Percentiles rank a stretch among this genome's conserved stretches.
phyloP scores from a whole-genome alignment of 2,797 vertebrate species.

The Leptoclinus maculatus region DNA sequence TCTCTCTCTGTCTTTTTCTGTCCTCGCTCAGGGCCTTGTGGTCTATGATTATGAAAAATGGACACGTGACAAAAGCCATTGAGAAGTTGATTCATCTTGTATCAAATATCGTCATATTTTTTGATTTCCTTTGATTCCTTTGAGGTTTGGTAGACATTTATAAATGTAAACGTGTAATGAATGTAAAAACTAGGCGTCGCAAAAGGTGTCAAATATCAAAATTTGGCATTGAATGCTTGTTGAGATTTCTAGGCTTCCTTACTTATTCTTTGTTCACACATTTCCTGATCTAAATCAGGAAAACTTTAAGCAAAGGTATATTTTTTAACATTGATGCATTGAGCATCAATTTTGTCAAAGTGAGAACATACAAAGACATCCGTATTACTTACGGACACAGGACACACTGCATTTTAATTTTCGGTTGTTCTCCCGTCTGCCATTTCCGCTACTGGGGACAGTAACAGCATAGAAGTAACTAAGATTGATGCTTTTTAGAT shows the following conservation, averaged over 20 bases:
- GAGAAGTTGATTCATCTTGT: constrained; percentile 7
- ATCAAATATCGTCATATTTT: constrained; percentile 1
- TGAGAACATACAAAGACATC: not conserved
- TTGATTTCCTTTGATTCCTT: constrained; percentile 7
- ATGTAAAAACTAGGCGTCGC: not conserved
- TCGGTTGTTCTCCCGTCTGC: not conserved
- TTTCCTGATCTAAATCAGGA: not conserved
- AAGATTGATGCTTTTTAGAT: not conserved
- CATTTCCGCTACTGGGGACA: not conserved
- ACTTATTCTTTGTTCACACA: not conserved
- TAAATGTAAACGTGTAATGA: not conserved
- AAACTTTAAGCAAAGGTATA: not conserved
- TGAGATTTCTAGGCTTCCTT: not conserved
- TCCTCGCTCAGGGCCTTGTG: constrained; percentile 12
- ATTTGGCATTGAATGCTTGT: not conserved
- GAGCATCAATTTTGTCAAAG: not conserved
- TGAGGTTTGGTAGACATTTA: not conserved
- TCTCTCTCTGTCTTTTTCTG: constrained; percentile 2
- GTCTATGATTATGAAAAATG: constrained; percentile 36
- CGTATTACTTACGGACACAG: not conserved
- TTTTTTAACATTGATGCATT: not conserved
- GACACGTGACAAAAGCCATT: constrained; percentile 32
- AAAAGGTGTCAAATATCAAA: constrained; percentile 18
- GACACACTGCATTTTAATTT: not conserved
- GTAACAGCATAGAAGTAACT: not conserved